Base-by-base conservation (phyloP, 92 coral and sea anemone species). In the Phenganax marumi region DNA sequence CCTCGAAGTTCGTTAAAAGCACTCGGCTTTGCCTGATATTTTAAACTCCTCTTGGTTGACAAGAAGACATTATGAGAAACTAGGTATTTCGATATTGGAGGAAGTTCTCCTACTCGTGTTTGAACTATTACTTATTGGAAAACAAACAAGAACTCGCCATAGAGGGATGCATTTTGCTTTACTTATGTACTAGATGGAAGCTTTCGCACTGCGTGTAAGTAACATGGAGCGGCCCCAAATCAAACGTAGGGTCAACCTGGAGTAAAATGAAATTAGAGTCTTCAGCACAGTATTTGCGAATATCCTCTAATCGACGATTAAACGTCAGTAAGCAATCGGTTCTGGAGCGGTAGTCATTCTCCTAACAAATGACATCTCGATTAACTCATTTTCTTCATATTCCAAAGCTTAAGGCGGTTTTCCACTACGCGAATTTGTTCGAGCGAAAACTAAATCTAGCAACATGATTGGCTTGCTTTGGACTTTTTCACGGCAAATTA, bases 341-440 rank as follows among this genome's bases (percentile, higher is more conserved):
- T 88, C 88, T 13, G 91, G 86, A 16, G 86, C 88, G 23, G 88
- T 88, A 9, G 84, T 69, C 33, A 87, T 87, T 18, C 69, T 26
- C n/a, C 86, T 84, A 57, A 82, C 86, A 66, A 24, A 83, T 22
- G 87, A 70, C 23, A 84, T 83, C 60, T 51, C 84, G 52, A 16
- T 75, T 50, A 71, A 81, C 52, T 84, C 82, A 23, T 88, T 77
- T 75, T 87, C 87, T 63, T 87, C 84, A 80, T 84, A 76, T 73
- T 87, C 61, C 17, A 73, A 43, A 46, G 51, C 51, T 16, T n/a
- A n/a, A 73, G 61, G n/a, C n/a, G n/a, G n/a, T n/a, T n/a, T n/a
- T n/a, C n/a, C n/a, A n/a, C n/a, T n/a, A n/a, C n/a, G n/a, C n/a
- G n/a, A n/a, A n/a, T n/a, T n/a, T n/a, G n/a, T n/a, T n/a, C n/a